Evolutionary conservation across 2,113 vertebrate genomes (phyloP).

Genomic region (Hemichromis elongatus): DNA sequence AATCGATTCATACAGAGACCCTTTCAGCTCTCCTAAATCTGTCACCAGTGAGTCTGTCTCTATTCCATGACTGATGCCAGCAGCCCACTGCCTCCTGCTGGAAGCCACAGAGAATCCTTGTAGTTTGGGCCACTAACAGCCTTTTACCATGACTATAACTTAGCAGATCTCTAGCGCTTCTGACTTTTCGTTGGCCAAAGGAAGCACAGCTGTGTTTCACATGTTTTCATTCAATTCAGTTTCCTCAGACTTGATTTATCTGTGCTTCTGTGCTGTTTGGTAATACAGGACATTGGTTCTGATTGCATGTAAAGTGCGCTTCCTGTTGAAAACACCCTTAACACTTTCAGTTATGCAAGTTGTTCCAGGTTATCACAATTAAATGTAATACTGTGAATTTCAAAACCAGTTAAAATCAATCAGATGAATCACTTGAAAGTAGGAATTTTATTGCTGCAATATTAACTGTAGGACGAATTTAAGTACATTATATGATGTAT

Average conservation of each 20-base stretch:
- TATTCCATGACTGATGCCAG: background rate
- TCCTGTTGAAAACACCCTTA: background rate
- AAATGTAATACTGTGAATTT: background rate
- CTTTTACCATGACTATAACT: background rate
- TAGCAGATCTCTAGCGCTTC: background rate
- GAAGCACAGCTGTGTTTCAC: background rate
- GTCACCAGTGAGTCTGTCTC: background rate
- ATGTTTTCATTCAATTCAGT: background rate
- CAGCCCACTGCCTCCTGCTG: background rate
- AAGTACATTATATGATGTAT: background rate
- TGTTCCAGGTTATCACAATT: background rate
- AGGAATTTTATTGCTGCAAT: background rate
- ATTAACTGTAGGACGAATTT: background rate
- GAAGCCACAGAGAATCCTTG: background rate
- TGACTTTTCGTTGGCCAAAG: background rate
- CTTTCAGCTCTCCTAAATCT: conserved; percentile 15
- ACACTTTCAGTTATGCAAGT: background rate
- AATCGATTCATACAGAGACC: conserved; percentile 15
- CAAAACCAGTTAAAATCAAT: background rate
- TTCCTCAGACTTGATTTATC: background rate
- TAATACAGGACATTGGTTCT: background rate
- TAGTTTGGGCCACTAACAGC: background rate
- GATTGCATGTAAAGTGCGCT: background rate
- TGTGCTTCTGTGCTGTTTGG: background rate
- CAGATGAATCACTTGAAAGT: background rate